Evolutionary conservation across 2,797 vertebrate species (phyloP), one percentile per base, ranked within the genome.

Genomic region (Rhinella marina): DNA sequence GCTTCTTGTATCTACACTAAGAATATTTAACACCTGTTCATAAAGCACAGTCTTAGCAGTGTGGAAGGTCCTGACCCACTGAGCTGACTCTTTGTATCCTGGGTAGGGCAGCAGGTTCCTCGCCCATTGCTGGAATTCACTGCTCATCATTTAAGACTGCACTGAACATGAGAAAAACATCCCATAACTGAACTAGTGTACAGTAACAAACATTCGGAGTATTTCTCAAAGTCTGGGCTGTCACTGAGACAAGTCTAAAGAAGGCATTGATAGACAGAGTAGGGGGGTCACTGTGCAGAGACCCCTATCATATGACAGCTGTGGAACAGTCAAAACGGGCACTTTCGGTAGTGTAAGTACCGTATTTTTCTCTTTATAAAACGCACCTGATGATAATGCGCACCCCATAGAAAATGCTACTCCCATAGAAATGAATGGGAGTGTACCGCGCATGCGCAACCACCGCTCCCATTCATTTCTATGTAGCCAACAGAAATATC

Each of bases 41-140:
- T 12, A 10, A 23, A 70, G 32, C 12, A 50, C 68, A 48, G 19
- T 73, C 17, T 66, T 57, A 80, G 78, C 85, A 64, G 85, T 66
- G 27, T 62, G 88, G 90, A 90, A 90, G 89, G 84, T 91, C 86
- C 88, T 91, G 85, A 80, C 81, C 89, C 78, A 86, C 61, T 80
- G 86, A 86, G 79, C 59, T 86, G 85, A 87, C 29, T 48, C 57
- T 84, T 68, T 77, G 61, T 89, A 64, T 73, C 32, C 62, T 73
- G 84, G 88, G 84, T 70, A 82, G 61, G 59, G 77, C 83, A 82
- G 72, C 57, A 86, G 56, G 21, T 48, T 82, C 70, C 88, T 89
- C 88, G 52, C 88, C 88, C 84, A 50, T 16, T 70, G 52, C 19
- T 70, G 88, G 88, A 87, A 87, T 87, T 68, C 48, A 81, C 82